Conservation (phyloP, 2,797 vertebrate species). For the Spea hammondii region DNA sequence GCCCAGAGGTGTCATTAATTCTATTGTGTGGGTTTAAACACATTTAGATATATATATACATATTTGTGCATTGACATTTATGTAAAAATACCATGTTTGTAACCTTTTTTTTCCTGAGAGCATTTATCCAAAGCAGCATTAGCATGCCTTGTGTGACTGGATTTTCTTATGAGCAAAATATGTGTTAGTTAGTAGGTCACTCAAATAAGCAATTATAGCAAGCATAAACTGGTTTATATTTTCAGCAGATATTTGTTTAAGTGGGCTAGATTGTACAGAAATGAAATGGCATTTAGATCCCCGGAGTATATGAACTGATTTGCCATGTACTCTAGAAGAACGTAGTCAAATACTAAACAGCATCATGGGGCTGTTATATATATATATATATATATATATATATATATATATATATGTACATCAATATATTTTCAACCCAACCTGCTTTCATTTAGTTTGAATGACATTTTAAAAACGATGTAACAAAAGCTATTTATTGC, state of each 20-base stretch:
- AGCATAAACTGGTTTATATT: conserved; percentile 54
- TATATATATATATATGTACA: conserved; percentile 45
- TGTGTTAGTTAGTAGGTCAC: conserved; percentile 42
- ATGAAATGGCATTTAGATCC: conserved; percentile 56
- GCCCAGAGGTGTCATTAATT: background rate
- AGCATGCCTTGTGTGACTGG: background rate
- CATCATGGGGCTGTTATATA: conserved; percentile 57
- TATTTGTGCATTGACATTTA: background rate
- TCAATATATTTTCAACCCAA: background rate
- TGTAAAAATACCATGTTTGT: conserved; percentile 51
- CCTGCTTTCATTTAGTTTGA: conserved; percentile 56
- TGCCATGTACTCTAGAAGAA: conserved; percentile 58
- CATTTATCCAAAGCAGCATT: conserved; percentile 15
- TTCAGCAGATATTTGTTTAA: conserved; percentile 60
- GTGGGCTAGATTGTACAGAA: conserved; percentile 57
- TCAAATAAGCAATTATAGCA: conserved; percentile 36
- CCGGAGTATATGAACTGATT: conserved; percentile 57
- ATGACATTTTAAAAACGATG: conserved; percentile 35
- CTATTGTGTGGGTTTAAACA: background rate
- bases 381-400: conserved; percentile 43
- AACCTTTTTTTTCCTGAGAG: conserved; percentile 51
- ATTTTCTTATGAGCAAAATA: conserved; percentile 21
- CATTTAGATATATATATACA: background rate
- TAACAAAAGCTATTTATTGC: conserved; percentile 56
- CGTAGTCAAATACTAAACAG: conserved; percentile 58